Evolutionary conservation across 2,888 invertebrate genomes (phyloP), one percentile per base, ranked within the genome.

Genomic region (Octodonta nipae): DNA sequence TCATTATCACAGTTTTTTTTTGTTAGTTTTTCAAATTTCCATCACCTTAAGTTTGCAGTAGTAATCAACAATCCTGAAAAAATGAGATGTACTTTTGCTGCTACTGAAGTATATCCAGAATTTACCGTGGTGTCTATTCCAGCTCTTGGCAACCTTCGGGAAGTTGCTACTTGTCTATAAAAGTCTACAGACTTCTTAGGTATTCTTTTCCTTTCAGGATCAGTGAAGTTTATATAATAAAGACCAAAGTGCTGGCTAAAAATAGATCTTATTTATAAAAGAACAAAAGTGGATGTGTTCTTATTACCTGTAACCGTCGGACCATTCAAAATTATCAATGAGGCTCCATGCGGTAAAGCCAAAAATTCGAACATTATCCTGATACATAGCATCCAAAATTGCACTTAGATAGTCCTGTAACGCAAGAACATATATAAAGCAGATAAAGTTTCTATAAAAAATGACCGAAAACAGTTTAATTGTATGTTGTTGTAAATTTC

Each of bases 161-260:
- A n/a, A n/a, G 5, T 26, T n/a, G 26, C 5, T 8, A 26, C 8
- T 26, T 3, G 3, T 13, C 16, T 26, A 20, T 38, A 41, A 15
- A 39, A 35, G 7, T 30, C 26, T 5, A 32, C 39, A 6, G 82
- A 82, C 22, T 66, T 66, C 51, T 80, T 77, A 0, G 76, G 68
- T 1, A 66, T 71, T 42, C 82, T 66, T 2, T 68, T 64, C 37
- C 71, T 67, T 1, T 66, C 60, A 1, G 68, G 63, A 43, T 68
- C 70, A 1, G 59, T 53, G 51, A 76, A 78, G 50, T 84, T 71
- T 1, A 83, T 76, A 45, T 70, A 63, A 43, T 73, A 75, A 1
- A 83, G 46, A 3, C 83, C 83, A 56, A 78, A 82, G 49, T 67
- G 69, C 41, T 68, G 66, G 6, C 75, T 76, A 33, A 68, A 66